These are phyloP conservation scores for Limnephilus marmoratus DNA, from an alignment of 2,888 invertebrate genomes.

Conservation along the genomic window DNA sequence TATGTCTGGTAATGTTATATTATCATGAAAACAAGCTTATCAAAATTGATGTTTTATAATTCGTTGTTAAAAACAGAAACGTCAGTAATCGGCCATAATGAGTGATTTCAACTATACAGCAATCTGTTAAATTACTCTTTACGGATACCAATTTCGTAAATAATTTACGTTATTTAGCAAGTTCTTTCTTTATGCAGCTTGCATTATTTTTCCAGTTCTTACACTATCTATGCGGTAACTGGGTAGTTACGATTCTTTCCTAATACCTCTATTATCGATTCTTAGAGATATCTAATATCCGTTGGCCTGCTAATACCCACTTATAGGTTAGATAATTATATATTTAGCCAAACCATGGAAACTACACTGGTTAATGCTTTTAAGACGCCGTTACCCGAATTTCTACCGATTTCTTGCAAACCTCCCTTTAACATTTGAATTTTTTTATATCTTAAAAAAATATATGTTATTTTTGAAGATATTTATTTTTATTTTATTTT, in stretches of 20 bases:
- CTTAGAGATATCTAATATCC: not conserved
- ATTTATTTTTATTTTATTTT: too few species aligned
- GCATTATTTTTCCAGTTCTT: too few species aligned
- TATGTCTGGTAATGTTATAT: too few species aligned
- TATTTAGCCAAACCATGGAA: too few species aligned
- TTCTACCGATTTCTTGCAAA: too few species aligned
- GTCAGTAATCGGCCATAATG: not conserved
- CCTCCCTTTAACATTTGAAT: too few species aligned
- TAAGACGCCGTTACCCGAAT: too few species aligned
- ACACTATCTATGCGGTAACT: not conserved
- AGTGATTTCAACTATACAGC: not conserved
- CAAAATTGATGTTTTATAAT: too few species aligned
- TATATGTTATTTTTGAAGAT: too few species aligned
- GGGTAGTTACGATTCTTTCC: not conserved
- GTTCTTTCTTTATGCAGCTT: not conserved
- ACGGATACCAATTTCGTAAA: not conserved
- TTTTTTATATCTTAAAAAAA: too few species aligned
- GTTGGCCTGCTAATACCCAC: not conserved
- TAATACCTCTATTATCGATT: not conserved
- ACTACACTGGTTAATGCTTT: too few species aligned
- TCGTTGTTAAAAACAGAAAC: not conserved
- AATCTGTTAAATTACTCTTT: not conserved
- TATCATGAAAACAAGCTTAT: too few species aligned
- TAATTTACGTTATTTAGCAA: not conserved
- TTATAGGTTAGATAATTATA: not conserved